A percentile compares a stretch with the other conserved stretches of the same genome.
Evolutionary conservation across 2,888 invertebrate species (phyloP).

Genomic region (Campopleginae sp.): DNA sequence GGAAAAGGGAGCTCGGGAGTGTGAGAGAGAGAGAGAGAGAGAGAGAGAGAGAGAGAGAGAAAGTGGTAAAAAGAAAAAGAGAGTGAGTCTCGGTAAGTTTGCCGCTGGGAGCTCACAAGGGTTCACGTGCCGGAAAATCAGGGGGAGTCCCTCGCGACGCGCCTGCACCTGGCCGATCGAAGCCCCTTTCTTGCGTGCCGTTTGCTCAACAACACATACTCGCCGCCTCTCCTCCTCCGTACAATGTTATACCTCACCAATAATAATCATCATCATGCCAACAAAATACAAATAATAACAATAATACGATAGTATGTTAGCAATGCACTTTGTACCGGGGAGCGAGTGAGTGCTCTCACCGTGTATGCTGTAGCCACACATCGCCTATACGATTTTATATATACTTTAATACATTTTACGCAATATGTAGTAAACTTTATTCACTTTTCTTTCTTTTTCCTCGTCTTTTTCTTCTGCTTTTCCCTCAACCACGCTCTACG

Average conservation of each 20-base stretch:
- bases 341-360: slow-evolving; percentile 33
- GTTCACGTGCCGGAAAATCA: slow-evolving; percentile 79
- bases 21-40: slow-evolving; percentile 8
- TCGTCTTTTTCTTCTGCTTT: neutral
- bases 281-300: slow-evolving; percentile 36
- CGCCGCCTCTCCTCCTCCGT: slow-evolving; percentile 48
- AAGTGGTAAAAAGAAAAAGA: slow-evolving; percentile 37
- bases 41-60: slow-evolving; percentile 14
- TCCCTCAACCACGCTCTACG: neutral
- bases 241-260: slow-evolving; percentile 49
- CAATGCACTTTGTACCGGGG: slow-evolving; percentile 23
- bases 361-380: slow-evolving; percentile 43
- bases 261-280: slow-evolving; percentile 29
- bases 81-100: slow-evolving; percentile 42
- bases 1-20: slow-evolving; percentile 30
- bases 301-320: slow-evolving; percentile 52
- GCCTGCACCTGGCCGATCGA: slow-evolving; percentile 77
- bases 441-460: slow-evolving; percentile 1
- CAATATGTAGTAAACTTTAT: slow-evolving; percentile 42
- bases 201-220: slow-evolving; percentile 40
- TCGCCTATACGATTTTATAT: neutral
- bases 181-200: slow-evolving; percentile 69
- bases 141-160: slow-evolving; percentile 77
- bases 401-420: slow-evolving; percentile 44
- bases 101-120: slow-evolving; percentile 64